phyloP scores from a whole-genome alignment of 1,140 invertebrate genomes.

The Manduca sexta region DNA sequence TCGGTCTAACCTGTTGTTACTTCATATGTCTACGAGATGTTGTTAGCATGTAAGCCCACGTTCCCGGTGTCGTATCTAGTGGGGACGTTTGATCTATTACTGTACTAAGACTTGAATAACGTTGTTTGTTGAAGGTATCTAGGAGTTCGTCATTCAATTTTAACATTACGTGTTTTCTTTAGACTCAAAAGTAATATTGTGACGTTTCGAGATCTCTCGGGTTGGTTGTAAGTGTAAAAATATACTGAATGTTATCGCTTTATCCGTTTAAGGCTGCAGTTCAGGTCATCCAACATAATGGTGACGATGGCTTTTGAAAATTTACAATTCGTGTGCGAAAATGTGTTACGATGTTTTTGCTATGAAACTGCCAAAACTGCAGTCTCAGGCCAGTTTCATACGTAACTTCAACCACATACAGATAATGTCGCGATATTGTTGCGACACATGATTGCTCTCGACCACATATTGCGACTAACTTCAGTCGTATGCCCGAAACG shows the following conservation, averaged over 20 bases:
- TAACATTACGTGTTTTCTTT: constrained; percentile 1
- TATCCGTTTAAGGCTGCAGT: neutral
- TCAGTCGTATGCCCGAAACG: no score
- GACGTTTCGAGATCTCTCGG: no score
- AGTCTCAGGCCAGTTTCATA: no score
- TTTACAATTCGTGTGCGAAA: no score
- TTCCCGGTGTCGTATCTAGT: constrained; percentile 3
- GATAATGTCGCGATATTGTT: no score
- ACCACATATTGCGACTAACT: no score
- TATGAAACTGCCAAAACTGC: no score
- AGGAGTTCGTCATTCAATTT: constrained; percentile 10
- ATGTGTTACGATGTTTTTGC: no score
- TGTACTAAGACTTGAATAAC: constrained; percentile 47
- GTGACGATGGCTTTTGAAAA: no score
- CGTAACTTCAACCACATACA: no score
- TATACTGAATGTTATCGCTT: neutral
- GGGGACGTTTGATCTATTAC: constrained; percentile 24
- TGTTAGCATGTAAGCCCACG: constrained; percentile 21
- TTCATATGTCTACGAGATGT: constrained; percentile 40
- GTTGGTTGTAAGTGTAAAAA: no score
- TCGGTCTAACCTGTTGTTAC: constrained; percentile 26
- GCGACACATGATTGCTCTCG: no score
- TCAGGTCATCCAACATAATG: neutral
- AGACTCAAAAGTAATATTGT: neutral
- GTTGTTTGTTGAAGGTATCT: constrained; percentile 57